phyloP scores from a whole-genome alignment of 2,888 invertebrate genomes.

The Cephonodes hylas region DNA sequence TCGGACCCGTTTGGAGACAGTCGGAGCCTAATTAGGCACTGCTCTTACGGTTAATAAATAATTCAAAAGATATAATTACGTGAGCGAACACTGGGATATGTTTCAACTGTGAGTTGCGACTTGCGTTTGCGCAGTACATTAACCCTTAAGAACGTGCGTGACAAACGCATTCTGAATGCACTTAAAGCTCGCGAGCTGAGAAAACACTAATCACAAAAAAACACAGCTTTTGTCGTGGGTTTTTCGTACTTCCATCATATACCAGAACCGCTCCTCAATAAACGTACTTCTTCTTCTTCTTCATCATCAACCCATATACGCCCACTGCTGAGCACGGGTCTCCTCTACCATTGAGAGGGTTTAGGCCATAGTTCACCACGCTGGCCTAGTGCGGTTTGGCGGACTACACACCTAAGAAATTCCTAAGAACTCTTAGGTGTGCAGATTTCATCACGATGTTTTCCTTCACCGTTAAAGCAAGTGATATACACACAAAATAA shows the following conservation, averaged over 20 bases:
- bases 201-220: neutral
- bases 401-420: too few species aligned
- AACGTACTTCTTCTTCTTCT: too few species aligned
- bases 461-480: too few species aligned
- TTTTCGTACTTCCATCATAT: neutral
- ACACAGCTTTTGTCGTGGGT: neutral
- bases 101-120: slow-evolving; percentile 50
- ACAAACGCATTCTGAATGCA: slow-evolving; percentile 64
- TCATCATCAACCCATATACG: too few species aligned
- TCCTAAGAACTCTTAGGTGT: too few species aligned
- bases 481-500: too few species aligned
- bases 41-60: slow-evolving; percentile 12
- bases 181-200: slow-evolving; percentile 20
- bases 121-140: slow-evolving; percentile 67
- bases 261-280: too few species aligned
- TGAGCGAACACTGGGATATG: slow-evolving; percentile 41
- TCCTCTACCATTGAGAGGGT: too few species aligned
- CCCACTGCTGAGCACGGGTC: too few species aligned
- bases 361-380: too few species aligned
- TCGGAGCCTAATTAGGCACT: slow-evolving; percentile 1
- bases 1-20: neutral
- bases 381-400: too few species aligned
- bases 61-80: slow-evolving; percentile 30
- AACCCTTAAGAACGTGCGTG: slow-evolving; percentile 59
- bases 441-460: too few species aligned